Evolutionary conservation across 2,113 vertebrate genomes (phyloP).

Genomic region (Sus scrofa): DNA sequence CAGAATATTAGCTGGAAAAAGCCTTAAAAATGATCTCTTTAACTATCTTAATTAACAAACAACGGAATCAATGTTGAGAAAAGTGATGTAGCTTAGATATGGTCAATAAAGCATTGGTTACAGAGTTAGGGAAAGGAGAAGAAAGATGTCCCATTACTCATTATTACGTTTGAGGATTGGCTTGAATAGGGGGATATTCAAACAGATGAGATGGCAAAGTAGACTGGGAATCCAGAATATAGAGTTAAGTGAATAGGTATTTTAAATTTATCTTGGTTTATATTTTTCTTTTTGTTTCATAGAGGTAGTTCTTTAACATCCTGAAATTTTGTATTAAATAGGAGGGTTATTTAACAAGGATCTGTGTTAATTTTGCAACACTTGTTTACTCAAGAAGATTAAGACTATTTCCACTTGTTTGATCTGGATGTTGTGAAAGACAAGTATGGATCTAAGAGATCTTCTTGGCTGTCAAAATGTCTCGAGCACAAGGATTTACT

Average conservation of each 20-base stretch:
- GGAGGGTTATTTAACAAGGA: background rate
- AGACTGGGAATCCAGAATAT: background rate
- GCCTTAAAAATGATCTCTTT: background rate
- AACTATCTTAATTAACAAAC: background rate
- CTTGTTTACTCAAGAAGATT: background rate
- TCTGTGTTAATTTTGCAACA: background rate
- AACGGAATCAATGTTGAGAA: slow-evolving; percentile 34
- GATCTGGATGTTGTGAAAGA: background rate
- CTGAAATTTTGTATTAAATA: slow-evolving; percentile 4
- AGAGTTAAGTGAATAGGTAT: background rate
- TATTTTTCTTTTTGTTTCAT: background rate
- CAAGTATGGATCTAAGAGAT: background rate
- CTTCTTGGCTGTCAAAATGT: slow-evolving; percentile 9
- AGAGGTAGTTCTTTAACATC: background rate
- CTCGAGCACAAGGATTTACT: background rate
- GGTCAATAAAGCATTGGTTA: background rate
- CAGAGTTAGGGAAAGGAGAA: background rate
- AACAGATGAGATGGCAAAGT: background rate
- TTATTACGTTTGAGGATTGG: background rate
- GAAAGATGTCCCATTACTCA: background rate
- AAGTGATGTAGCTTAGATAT: background rate
- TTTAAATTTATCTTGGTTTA: background rate
- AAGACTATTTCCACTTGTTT: background rate
- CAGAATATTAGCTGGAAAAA: background rate
- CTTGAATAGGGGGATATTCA: slow-evolving; percentile 8